phyloP scores from a whole-genome alignment of 2,888 invertebrate genomes.

The Neocrepidodera transversa region DNA sequence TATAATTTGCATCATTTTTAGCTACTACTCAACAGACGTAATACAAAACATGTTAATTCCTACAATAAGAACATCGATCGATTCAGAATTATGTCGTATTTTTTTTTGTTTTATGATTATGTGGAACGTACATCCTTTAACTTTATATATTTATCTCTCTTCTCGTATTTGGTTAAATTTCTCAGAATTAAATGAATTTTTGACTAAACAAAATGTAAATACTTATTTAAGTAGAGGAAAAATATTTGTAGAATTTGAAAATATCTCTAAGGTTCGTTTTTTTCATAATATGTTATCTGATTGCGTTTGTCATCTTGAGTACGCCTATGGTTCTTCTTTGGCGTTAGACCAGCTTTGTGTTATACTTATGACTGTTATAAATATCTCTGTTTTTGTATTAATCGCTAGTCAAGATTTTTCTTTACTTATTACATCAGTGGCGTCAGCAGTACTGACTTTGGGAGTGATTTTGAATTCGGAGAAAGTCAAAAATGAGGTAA shows the following conservation, averaged over 20 bases:
- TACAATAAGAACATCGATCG: background rate
- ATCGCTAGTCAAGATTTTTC: background rate
- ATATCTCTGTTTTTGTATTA: background rate
- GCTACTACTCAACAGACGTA: background rate
- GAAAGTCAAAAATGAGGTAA: background rate
- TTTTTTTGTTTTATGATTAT: background rate
- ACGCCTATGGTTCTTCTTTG: background rate
- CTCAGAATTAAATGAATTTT: background rate
- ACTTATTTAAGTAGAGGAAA: background rate
- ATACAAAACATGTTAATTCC: background rate
- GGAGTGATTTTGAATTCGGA: background rate
- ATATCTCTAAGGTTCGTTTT: background rate
- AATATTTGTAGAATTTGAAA: background rate
- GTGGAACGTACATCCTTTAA: background rate
- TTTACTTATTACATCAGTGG: background rate
- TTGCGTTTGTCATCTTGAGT: background rate
- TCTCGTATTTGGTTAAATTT: background rate
- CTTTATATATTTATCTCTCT: background rate
- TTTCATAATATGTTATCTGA: background rate
- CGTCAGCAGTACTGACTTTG: background rate
- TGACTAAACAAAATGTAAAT: background rate
- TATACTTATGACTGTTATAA: background rate
- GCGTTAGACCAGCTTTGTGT: background rate
- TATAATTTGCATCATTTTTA: background rate
- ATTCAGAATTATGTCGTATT: background rate